These are phyloP conservation scores for Dromococcyx pavoninus DNA, from an alignment of 2,797 vertebrate species.

Conservation along the genomic window DNA sequence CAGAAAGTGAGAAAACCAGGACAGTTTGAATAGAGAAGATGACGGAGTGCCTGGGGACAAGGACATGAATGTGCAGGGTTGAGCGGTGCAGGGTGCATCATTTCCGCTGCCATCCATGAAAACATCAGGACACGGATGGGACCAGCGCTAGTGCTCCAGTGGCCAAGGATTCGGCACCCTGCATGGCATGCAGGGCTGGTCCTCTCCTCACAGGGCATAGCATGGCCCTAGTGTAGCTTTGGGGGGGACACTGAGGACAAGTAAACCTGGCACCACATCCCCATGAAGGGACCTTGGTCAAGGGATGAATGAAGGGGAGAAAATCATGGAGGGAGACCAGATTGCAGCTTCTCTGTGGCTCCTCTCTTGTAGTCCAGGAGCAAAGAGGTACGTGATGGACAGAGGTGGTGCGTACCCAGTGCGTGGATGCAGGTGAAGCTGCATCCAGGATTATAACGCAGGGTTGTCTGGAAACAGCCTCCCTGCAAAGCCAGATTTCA, in stretches of 20 bases:
- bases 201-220: rapidly evolving
- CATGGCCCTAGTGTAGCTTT: rapidly evolving
- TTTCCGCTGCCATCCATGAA: neutral
- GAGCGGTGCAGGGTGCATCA: rapidly evolving
- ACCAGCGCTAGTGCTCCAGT: rapidly evolving
- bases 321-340: neutral
- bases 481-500: neutral
- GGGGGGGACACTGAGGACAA: neutral
- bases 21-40: neutral
- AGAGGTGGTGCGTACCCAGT: neutral
- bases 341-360: neutral
- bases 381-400: neutral
- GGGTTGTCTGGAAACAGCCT: neutral
- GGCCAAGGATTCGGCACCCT: rapidly evolving
- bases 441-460: neutral
- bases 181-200: neutral
- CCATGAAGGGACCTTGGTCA: neutral
- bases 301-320: neutral
- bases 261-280: neutral
- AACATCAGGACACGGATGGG: neutral
- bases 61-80: neutral
- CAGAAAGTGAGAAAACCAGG: neutral
- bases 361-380: neutral
- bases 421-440: rapidly evolving
- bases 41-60: rapidly evolving